Evolutionary conservation across 2,888 invertebrate species (phyloP).

Genomic region (Agriopis leucophaearia): DNA sequence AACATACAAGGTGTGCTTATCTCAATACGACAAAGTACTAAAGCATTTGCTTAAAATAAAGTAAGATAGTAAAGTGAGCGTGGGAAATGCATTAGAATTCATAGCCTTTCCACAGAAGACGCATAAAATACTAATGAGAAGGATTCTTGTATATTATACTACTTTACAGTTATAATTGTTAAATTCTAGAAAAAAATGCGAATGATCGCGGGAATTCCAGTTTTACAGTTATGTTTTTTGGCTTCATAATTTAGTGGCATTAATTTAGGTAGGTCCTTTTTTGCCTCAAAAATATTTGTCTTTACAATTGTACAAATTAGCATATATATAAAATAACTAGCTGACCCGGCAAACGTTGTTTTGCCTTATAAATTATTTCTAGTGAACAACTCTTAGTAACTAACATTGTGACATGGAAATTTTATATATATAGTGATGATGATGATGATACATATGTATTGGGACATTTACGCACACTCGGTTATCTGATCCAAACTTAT

Average conservation of each 20-base stretch:
- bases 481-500: too few species aligned
- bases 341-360: too few species aligned
- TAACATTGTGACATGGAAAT: too few species aligned
- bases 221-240: conserved; percentile 9
- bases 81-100: conserved; percentile 54
- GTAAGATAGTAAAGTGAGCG: conserved; percentile 16
- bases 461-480: too few species aligned
- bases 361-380: too few species aligned
- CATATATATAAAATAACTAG: too few species aligned
- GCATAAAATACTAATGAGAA: conserved; percentile 49
- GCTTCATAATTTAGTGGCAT: not conserved
- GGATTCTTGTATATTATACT: conserved; percentile 19
- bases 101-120: conserved; percentile 33
- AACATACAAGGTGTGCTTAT: not conserved
- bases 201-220: conserved; percentile 11
- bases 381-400: too few species aligned
- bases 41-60: conserved; percentile 3
- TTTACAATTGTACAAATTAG: too few species aligned
- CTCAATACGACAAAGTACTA: not conserved
- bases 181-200: conserved; percentile 17
- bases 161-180: conserved; percentile 9
- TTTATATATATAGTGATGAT: too few species aligned
- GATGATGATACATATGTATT: too few species aligned
- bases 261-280: not conserved
- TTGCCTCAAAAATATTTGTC: too few species aligned